Percentiles rank a stretch among this genome's conserved stretches.
phyloP scores from a whole-genome alignment of 2,113 vertebrate species.

The Gymnobelideus leadbeateri region DNA sequence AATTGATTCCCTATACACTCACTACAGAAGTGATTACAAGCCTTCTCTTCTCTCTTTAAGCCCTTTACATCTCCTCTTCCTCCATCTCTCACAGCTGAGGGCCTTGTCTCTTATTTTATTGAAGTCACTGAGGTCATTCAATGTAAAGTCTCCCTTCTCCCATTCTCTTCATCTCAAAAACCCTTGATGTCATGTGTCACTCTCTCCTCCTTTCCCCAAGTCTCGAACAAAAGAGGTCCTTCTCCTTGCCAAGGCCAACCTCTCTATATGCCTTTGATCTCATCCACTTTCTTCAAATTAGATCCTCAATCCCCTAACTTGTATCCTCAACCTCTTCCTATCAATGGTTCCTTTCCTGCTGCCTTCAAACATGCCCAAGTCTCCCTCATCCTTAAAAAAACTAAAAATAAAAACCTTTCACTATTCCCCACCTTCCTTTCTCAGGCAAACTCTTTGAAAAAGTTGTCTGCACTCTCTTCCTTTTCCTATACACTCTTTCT shows the following conservation, averaged over 20 bases:
- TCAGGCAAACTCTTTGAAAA: neutral
- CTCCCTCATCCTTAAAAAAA: neutral
- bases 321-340: neutral
- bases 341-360: neutral
- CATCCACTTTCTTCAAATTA: neutral
- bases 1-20: neutral
- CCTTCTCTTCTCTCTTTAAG: neutral
- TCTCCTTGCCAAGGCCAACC: neutral
- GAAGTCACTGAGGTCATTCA: neutral
- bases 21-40: neutral
- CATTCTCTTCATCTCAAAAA: neutral
- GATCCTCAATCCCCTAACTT: no score
- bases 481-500: neutral
- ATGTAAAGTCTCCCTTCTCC: neutral
- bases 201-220: neutral
- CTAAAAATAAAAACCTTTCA: neutral
- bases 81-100: neutral
- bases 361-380: neutral
- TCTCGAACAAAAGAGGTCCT: neutral
- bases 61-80: neutral
- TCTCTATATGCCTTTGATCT: neutral
- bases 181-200: no score
- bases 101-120: neutral
- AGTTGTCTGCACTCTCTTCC: neutral
- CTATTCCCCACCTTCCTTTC: neutral